Evolutionary conservation across 64 coral and sea anemone species (phyloP).

Genomic region (Anthopleura sola): DNA sequence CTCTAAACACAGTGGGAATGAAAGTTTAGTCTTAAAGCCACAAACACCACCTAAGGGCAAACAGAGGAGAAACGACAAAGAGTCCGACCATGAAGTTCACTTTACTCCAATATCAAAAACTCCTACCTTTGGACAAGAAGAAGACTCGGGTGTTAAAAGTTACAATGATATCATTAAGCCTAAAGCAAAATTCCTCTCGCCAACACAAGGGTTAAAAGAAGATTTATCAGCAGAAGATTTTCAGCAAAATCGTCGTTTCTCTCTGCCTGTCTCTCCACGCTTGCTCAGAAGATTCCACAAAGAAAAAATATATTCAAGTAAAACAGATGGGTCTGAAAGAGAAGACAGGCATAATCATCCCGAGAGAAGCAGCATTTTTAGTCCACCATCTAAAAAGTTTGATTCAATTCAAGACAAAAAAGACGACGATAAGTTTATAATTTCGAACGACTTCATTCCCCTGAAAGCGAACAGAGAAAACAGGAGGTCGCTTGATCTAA

Average conservation of each 20-base stretch:
- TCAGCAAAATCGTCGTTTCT: not conserved
- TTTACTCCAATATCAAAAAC: not conserved
- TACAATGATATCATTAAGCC: not conserved
- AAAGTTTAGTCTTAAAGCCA: not conserved
- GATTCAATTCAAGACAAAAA: slow-evolving; percentile 12
- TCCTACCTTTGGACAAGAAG: not conserved
- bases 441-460: not conserved
- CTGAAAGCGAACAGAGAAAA: not conserved
- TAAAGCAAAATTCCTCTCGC: not conserved
- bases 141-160: not conserved
- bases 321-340: not conserved
- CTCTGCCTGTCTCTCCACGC: not conserved
- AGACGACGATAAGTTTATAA: not conserved
- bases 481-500: not conserved
- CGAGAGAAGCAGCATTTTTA: not conserved
- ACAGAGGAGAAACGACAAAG: not conserved
- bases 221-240: not conserved
- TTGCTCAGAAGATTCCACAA: not conserved
- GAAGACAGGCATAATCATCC: not conserved
- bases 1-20: not conserved
- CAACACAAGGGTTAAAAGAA: not conserved
- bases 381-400: not conserved
- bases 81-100: not conserved
- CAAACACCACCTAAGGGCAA: not conserved
- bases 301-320: not conserved